Evolutionary conservation across 1,140 invertebrate genomes (phyloP), one percentile per base, ranked within the genome.

Genomic region (Luehdorfia chinensis): DNA sequence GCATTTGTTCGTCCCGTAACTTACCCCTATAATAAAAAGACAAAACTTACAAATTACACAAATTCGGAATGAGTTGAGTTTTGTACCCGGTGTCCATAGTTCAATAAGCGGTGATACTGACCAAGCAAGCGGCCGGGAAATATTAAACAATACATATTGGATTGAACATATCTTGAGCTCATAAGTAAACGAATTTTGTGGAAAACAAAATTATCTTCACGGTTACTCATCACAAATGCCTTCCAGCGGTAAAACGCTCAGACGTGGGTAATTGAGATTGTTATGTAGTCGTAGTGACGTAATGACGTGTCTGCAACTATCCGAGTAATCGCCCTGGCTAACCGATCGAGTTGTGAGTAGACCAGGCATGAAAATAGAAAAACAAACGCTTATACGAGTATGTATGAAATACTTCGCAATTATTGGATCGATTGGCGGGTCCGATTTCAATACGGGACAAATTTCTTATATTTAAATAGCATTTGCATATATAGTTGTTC

Each of bases 301-400:
- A 69, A 73, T 55, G 56, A 69, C 63, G 66, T 67, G 66, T 64
- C 64, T 56, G 63, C 25, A 56, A 63, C 52, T 58, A 55, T 59
- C 64, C 61, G 60, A 67, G 45, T 70, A 67, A 73, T 73, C 54
- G 11, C 13, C 4, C 15, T n/a, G 25, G 25, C 25, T 30, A 43
- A 30, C 39, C 39, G 27, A 8, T 25, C 9, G 11, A 6, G 18
- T 37, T 11, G 23, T 12, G 23, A 41, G 9, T 25, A 27, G 8
- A 41, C 15, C 15, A 23, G 14, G 14, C 36, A n/a, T 31, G 27
- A 15, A 39, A 25, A 15, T 23, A 34, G 32, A 33, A 27, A 7
- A 27, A 27, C 8, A 9, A 9, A n/a, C 11, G 25, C 11, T 27
- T n/a, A n/a, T 27, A 9, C 2, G 8, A 7, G 7, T 27, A 27